These are phyloP conservation scores for Zhengitettix transpicula DNA, from an alignment of 2,888 invertebrate species.

Conservation along the genomic window DNA sequence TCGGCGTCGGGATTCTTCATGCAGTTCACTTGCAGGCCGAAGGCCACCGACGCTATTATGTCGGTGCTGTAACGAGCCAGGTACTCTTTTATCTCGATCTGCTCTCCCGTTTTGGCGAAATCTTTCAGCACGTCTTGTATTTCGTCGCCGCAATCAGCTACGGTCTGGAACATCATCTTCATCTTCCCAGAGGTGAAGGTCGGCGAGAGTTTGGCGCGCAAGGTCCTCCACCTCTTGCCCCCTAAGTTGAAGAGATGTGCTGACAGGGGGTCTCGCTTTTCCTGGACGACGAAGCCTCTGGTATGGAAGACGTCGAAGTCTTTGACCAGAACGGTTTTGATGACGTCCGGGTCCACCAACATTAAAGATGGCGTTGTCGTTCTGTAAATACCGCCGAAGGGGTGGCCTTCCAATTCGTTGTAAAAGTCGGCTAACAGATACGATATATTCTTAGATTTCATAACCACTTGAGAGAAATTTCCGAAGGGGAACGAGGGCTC, in stretches of 20 bases:
- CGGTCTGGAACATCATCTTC: constrained; percentile 9
- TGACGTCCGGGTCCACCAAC: constrained; percentile 6
- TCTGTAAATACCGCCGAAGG: constrained; percentile 4
- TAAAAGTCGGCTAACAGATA: constrained; percentile 17
- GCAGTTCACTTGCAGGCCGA: constrained; percentile 30
- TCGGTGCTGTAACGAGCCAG: constrained; percentile 31
- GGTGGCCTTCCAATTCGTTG: constrained; percentile 19
- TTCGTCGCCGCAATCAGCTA: constrained; percentile 7
- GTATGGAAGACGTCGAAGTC: constrained; percentile 9
- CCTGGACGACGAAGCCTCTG: constrained; percentile 1
- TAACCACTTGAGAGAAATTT: constrained; percentile 3
- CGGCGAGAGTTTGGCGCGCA: constrained; percentile 10
- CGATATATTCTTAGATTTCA: background rate
- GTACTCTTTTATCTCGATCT: constrained; percentile 23
- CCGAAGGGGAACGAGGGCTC: constrained; percentile 9
- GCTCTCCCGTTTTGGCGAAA: background rate
- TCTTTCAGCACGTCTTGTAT: background rate
- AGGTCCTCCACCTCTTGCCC: constrained; percentile 6
- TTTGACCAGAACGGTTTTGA: constrained; percentile 8
- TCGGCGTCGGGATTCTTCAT: constrained; percentile 24
- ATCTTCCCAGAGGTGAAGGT: constrained; percentile 12
- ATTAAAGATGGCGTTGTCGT: constrained; percentile 4
- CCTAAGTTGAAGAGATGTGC: constrained; percentile 7
- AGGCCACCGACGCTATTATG: constrained; percentile 31
- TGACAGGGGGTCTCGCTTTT: constrained; percentile 5